phyloP scores from a whole-genome alignment of 2,113 vertebrate genomes.

The Ceyx cyanopectus region DNA sequence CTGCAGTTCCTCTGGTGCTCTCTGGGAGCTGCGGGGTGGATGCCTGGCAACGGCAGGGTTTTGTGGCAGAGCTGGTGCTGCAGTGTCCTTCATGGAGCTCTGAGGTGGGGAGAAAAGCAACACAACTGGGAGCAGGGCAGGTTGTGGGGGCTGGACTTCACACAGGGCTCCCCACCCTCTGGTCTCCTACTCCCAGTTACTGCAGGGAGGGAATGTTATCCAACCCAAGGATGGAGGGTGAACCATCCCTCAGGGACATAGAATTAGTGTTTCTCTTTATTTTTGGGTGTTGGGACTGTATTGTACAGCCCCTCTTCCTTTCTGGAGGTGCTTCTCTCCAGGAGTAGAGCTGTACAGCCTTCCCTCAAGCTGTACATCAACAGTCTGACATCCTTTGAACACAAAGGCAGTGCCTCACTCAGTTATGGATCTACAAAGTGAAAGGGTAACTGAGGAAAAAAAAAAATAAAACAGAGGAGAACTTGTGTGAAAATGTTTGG shows the following conservation, averaged over 20 bases:
- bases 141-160: neutral
- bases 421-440: neutral
- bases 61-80: neutral
- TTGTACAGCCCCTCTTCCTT: neutral
- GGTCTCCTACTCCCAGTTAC: neutral
- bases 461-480: neutral
- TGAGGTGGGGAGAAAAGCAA: neutral
- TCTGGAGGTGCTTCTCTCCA: neutral
- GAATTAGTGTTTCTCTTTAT: neutral
- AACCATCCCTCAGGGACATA: neutral
- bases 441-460: neutral
- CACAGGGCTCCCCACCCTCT: rapidly evolving
- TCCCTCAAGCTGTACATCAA: neutral
- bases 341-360: neutral
- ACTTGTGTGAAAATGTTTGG: neutral
- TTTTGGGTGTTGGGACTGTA: neutral
- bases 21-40: neutral
- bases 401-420: neutral
- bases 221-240: neutral
- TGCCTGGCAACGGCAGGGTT: neutral
- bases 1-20: neutral
- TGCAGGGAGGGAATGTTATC: neutral
- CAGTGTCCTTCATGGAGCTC: rapidly evolving
- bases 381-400: neutral
- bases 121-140: neutral